Conservation (phyloP, 2,113 vertebrate genomes). For the Oplegnathus fasciatus region DNA sequence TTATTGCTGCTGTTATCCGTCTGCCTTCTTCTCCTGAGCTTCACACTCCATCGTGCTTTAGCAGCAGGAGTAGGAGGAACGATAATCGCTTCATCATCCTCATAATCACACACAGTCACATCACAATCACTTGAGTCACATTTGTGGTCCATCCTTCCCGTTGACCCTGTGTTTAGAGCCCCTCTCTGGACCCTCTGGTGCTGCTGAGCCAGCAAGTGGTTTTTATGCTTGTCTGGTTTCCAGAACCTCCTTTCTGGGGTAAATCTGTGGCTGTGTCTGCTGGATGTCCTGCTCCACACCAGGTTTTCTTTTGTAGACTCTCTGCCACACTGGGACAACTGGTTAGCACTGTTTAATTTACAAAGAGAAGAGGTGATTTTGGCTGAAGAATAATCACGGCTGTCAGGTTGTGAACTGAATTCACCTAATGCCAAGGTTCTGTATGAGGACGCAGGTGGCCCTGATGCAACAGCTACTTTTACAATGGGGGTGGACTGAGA, state of each 20-base stretch:
- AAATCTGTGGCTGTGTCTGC: neutral
- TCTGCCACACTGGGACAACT: neutral
- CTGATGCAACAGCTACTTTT: neutral
- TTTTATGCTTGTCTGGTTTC: conserved; percentile 16
- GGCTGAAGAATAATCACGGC: neutral
- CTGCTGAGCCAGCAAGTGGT: neutral
- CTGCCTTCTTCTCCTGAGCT: neutral
- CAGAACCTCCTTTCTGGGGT: conserved; percentile 40
- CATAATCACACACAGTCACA: conserved; percentile 4
- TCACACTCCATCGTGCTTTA: neutral
- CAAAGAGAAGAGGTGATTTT: neutral
- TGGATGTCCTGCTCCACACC: neutral
- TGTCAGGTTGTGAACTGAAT: neutral
- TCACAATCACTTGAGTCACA: conserved; percentile 24
- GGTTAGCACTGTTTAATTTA: neutral
- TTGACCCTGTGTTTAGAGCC: neutral
- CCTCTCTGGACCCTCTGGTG: neutral
- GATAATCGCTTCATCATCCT: conserved; percentile 18
- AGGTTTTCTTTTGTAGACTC: conserved; percentile 27
- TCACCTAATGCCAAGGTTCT: neutral
- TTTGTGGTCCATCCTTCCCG: neutral
- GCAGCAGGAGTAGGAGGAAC: conserved; percentile 60
- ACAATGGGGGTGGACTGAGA: conserved; percentile 77
- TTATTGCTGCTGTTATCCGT: neutral
- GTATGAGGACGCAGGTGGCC: neutral